A percentile compares a stretch with the other conserved stretches of the same genome.
Evolutionary conservation across 2,113 vertebrate genomes (phyloP).

Genomic region (Canis aureus): DNA sequence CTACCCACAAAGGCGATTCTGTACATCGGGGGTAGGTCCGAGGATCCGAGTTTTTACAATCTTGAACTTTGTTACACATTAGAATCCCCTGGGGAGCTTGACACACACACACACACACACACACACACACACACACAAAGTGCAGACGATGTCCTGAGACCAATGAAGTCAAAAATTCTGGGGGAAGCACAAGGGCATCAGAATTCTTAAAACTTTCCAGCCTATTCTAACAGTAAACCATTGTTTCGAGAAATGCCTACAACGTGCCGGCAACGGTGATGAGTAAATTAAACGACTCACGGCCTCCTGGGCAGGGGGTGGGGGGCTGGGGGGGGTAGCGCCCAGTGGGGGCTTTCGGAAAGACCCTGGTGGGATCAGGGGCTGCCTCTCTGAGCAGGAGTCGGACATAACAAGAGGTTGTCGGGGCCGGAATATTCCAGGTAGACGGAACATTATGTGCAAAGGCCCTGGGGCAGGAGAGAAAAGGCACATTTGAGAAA

Average conservation of each 20-base stretch:
- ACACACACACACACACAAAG: no score
- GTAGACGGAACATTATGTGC: not conserved
- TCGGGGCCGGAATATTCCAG: not conserved
- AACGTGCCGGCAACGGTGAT: not conserved
- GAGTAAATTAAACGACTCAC: not conserved
- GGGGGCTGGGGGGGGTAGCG: accelerated
- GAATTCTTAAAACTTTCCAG: not conserved
- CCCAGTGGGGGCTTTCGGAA: no score
- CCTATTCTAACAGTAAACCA: not conserved
- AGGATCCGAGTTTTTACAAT: not conserved
- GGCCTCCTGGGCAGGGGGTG: no score
- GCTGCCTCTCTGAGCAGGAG: not conserved
- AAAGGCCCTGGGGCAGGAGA: not conserved
- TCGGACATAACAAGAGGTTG: not conserved
- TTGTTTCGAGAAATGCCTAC: not conserved
- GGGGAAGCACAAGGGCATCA: not conserved
- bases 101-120: no score
- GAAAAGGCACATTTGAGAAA: not conserved
- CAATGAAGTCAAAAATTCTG: not conserved
- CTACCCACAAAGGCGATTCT: not conserved
- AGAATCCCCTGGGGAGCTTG: not conserved
- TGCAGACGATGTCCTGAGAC: no score
- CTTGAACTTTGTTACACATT: not conserved
- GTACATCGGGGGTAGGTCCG: no score
- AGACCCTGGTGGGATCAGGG: accelerated